phyloP scores from a whole-genome alignment of 2,888 invertebrate genomes.

The Archips crataeganus region DNA sequence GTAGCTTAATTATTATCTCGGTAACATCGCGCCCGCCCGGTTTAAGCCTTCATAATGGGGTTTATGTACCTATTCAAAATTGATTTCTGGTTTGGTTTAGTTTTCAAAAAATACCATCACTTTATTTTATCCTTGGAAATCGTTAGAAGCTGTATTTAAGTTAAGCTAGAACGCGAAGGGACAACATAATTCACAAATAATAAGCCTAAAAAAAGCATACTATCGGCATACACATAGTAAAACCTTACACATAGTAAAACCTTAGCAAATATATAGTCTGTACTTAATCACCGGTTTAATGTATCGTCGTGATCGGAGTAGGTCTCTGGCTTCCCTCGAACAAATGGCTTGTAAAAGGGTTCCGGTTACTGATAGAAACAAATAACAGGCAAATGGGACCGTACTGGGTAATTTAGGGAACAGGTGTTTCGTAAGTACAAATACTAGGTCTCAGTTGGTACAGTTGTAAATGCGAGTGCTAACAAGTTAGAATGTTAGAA shows the following conservation, averaged over 20 bases:
- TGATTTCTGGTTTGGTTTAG: too few species aligned
- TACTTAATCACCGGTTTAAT: slow-evolving; percentile 46
- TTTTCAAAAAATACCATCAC: too few species aligned
- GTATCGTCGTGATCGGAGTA: slow-evolving; percentile 43
- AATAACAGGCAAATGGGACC: slow-evolving; percentile 39
- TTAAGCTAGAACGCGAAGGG: not conserved
- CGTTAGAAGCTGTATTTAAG: not conserved
- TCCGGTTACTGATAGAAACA: slow-evolving; percentile 43
- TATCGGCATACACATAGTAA: slow-evolving; percentile 26
- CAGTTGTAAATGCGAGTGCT: not conserved
- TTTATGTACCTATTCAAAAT: too few species aligned
- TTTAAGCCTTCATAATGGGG: too few species aligned
- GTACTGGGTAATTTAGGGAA: slow-evolving; percentile 38
- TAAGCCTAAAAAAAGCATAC: not conserved
- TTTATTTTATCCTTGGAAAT: not conserved
- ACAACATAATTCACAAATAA: slow-evolving; percentile 8
- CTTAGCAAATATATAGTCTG: slow-evolving; percentile 39
- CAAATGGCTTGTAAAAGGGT: slow-evolving; percentile 47
- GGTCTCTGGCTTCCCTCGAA: slow-evolving; percentile 41
- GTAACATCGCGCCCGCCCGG: not conserved
- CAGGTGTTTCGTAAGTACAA: slow-evolving; percentile 37
- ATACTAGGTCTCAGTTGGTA: slow-evolving; percentile 25
- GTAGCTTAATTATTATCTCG: not conserved
- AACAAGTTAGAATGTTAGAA: not conserved
- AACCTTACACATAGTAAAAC: slow-evolving; percentile 27